Evolutionary conservation across 2,113 vertebrate species (phyloP), one percentile per base, ranked within the genome.

Genomic region (Oncorhynchus keta): DNA sequence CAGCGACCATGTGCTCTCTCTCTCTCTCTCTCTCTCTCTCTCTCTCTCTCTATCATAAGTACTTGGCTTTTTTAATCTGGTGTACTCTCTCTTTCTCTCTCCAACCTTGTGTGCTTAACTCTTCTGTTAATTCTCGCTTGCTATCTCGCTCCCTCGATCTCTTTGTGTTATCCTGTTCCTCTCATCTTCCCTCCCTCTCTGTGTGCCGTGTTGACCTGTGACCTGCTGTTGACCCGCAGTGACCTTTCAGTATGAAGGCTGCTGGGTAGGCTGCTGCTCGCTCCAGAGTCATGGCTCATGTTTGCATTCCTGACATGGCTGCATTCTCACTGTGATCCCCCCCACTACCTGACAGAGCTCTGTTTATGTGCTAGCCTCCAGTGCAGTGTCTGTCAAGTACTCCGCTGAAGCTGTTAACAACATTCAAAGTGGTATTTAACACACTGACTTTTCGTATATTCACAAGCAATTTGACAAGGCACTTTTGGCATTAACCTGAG

Each of bases 221-320:
- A 82, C 82, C 77, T 62, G 73, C 39, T 45, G 39, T 62, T 28
- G 78, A 84, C 75, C 76, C 76, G 22, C 61, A 32, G 73, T 78
- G 68, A 9, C 39, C 39, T 35, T 35, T 39, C 39, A 39, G 39
- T 9, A 45, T 45, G 39, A 66, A 71, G 75, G 66, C 74, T 65
- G 24, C 24, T 64, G 77, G 45, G 48, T 48, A 49, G 66, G 55
- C 35, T 26, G 49, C 69, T 18, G 39, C 16, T 68, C 35, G 35
- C 71, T 30, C 7, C 32, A 51, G 26, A 71, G 67, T 75, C 35
- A 51, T 22, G 30, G 62, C 68, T 49, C 70, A 45, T 24, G 35
- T 76, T 76, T 28, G 16, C 78, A 83, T 87, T 88, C 80, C 69
- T 57, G 55, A 61, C 75, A 73, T 67, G 68, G 71, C 32, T 79